Base-by-base conservation (phyloP, 1,140 invertebrate species). In the Adelges cooleyi region DNA sequence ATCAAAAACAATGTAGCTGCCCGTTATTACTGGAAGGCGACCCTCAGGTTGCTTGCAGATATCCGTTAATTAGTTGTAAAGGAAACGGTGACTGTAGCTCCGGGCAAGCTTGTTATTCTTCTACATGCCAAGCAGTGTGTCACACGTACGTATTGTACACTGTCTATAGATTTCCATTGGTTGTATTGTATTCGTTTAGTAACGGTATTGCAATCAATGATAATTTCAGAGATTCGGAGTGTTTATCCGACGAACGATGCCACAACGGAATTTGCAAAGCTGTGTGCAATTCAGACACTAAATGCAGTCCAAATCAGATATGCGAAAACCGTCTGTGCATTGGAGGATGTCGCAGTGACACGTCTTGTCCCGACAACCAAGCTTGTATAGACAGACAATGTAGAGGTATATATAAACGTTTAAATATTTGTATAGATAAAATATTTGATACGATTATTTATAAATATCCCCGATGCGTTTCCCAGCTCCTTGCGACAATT, bases 321-420 rank as follows among this genome's bases (percentile, higher is more conserved):
- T 95, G 91, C 72, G 84, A 88, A 72, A 90, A 87, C 69, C 81
- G 90, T 68, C 78, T 92, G 66, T 95, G 91, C 72, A 83, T 89
- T 68, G 80, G 85, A 69, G 90, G 90, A 17, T 93, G 90, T 72
- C 80, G 89, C 36, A 87, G 81, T 72, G 90, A 92, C 72, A 81
- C 83, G n/a, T 81, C 84, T 11, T 94, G 91, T 72, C 76, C 82
- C 2, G 76, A 74, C 65, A 76, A 85, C 56, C 80, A 89, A 72
- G 84, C 89, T 2, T 93, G 90, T 73, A 79, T 92, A 27, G 84
- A 88, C 69, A 86, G 87, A 70, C 82, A 87, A 74, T 92, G 90
- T 71, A 82, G 80, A 81, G 82, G 84, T 86, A 77, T 76, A 70
- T 73, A 42, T 15, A 62, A 36, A 9, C 20, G 10, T 53, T 15